Percentiles rank a stretch among this genome's conserved stretches.
These are phyloP conservation scores for Himalopsyche tibetana DNA, from an alignment of 2,888 invertebrate genomes.

Conservation along the genomic window DNA sequence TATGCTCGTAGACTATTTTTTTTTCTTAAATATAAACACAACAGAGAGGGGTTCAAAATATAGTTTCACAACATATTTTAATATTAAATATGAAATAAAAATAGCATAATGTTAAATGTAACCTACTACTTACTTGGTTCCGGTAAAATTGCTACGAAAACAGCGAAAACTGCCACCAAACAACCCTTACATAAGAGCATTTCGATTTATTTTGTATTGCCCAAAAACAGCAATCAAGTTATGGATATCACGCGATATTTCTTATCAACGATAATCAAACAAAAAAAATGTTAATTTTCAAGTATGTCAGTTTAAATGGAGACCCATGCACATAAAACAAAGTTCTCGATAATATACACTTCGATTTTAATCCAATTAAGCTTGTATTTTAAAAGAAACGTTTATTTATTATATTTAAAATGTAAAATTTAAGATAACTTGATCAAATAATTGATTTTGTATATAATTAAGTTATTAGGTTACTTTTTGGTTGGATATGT, in stretches of 20 bases:
- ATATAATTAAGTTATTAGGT: neutral
- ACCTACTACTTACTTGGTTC: constrained; percentile 27
- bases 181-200: constrained; percentile 36
- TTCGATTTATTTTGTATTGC: constrained; percentile 18
- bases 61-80: too few species aligned
- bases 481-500: constrained; percentile 13
- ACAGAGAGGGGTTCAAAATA: too few species aligned
- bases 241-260: constrained; percentile 28
- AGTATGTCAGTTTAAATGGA: constrained; percentile 32
- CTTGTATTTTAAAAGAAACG: neutral
- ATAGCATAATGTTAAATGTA: neutral
- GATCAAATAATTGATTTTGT: neutral
- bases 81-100: neutral
- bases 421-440: too few species aligned
- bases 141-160: constrained; percentile 21
- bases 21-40: too few species aligned
- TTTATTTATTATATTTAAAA: too few species aligned
- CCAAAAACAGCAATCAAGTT: constrained; percentile 20
- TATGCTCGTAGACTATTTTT: too few species aligned
- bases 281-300: neutral
- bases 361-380: constrained; percentile 9
- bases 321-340: constrained; percentile 5
- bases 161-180: constrained; percentile 24
- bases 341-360: neutral
- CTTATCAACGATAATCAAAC: constrained; percentile 32